A percentile compares a stretch with the other conserved stretches of the same genome.
Evolutionary conservation across 2,113 vertebrate genomes (phyloP).

Genomic region (Rhinolophus ferrumequinum): DNA sequence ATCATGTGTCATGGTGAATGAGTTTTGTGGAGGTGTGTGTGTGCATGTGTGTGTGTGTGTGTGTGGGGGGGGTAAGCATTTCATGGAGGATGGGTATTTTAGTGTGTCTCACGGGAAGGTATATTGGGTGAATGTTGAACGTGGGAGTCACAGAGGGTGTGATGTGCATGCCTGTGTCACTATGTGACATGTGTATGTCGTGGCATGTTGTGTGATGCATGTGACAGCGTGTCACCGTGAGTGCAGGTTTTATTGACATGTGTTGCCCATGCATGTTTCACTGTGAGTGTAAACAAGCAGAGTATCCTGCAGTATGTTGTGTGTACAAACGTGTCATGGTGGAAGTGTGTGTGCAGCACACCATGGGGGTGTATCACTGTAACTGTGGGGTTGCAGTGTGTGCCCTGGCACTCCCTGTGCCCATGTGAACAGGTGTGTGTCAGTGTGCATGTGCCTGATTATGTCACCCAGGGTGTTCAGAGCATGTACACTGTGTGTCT

Average conservation of each 20-base stretch:
- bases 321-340: not conserved
- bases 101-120: not conserved
- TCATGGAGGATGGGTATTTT: not conserved
- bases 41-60: too few relatives aligned
- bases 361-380: not conserved
- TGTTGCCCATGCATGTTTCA: not conserved
- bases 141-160: not conserved
- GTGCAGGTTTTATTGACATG: not conserved
- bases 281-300: not conserved
- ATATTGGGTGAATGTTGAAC: not conserved
- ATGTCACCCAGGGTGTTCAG: not conserved
- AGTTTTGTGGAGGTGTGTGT: not conserved
- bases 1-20: not conserved
- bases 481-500: not conserved
- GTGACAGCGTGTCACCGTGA: not conserved
- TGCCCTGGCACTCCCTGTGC: not conserved
- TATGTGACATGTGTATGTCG: not conserved
- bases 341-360: not conserved
- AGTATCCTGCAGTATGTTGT: too few relatives aligned
- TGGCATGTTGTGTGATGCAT: fast-evolving
- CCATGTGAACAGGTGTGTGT: not conserved
- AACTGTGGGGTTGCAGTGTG: too few relatives aligned
- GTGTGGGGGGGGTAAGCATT: not conserved
- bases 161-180: not conserved
- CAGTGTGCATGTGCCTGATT: not conserved